phyloP scores from a whole-genome alignment of 2,113 vertebrate genomes.

The Upupa epops region DNA sequence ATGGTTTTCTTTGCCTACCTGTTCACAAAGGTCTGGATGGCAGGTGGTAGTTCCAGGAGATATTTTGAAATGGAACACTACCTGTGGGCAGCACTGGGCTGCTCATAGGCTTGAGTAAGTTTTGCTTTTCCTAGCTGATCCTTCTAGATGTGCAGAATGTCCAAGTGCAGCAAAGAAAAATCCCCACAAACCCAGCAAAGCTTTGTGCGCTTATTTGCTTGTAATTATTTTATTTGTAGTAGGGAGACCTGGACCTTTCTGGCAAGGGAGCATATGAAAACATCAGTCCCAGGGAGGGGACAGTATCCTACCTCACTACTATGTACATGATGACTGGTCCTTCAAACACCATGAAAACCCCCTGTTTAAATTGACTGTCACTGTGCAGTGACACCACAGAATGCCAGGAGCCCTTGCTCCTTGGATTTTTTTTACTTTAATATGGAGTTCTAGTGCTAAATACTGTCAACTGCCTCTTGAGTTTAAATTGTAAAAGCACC shows the following conservation, averaged over 20 bases:
- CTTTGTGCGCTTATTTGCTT: slow-evolving; percentile 34
- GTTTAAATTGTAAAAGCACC: slow-evolving; percentile 53
- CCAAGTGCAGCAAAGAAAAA: slow-evolving; percentile 1
- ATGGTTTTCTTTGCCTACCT: slow-evolving; percentile 85
- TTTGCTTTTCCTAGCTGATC: slow-evolving; percentile 46
- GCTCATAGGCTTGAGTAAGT: slow-evolving; percentile 37
- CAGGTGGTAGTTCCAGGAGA: slow-evolving; percentile 50
- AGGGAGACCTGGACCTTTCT: slow-evolving; percentile 74
- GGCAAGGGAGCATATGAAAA: slow-evolving; percentile 86
- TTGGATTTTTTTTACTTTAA: slow-evolving; percentile 38
- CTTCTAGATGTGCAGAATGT: not conserved
- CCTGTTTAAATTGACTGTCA: slow-evolving; percentile 10
- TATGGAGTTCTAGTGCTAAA: slow-evolving; percentile 59
- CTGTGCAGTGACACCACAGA: not conserved
- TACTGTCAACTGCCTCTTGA: slow-evolving; percentile 71
- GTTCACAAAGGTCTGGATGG: slow-evolving; percentile 80
- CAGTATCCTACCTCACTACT: slow-evolving; percentile 89
- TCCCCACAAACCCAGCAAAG: not conserved
- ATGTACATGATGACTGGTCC: slow-evolving; percentile 78
- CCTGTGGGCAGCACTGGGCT: slow-evolving; percentile 43
- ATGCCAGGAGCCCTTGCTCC: slow-evolving; percentile 31
- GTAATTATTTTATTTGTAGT: slow-evolving; percentile 58
- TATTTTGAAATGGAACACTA: slow-evolving; percentile 56
- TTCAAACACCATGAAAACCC: slow-evolving; percentile 72
- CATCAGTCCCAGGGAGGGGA: slow-evolving; percentile 79